Evolutionary conservation across 1,140 invertebrate genomes (phyloP).

Genomic region (Caenorhabditis elegans): WBcel235 BX284603.4:7142501-7143000

Average conservation of each 20-base stretch:
- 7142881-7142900: conserved; percentile 42
- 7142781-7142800: background rate
- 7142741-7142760: conserved; percentile 20
- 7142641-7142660: conserved; percentile 39
- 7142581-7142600: too few relatives aligned
- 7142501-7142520: conserved; percentile 67
- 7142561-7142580: too few relatives aligned
- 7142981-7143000: conserved; percentile 42
- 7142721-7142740: background rate
- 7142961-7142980: conserved; percentile 44
- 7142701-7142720: conserved; percentile 12
- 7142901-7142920: background rate
- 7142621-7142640: conserved; percentile 28
- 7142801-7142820: conserved; percentile 35
- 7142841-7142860: conserved; percentile 48
- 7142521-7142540: too few relatives aligned
- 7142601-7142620: conserved; percentile 35
- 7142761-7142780: background rate
- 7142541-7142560: too few relatives aligned
- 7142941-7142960: conserved; percentile 49
- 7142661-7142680: conserved; percentile 45
- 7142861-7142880: conserved; percentile 36
- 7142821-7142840: conserved; percentile 42
- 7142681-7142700: conserved; percentile 38
- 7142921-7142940: conserved; percentile 29